Percentiles rank a stretch among this genome's conserved stretches.
phyloP scores from a whole-genome alignment of 2,797 vertebrate genomes.

The Saxicola maurus region DNA sequence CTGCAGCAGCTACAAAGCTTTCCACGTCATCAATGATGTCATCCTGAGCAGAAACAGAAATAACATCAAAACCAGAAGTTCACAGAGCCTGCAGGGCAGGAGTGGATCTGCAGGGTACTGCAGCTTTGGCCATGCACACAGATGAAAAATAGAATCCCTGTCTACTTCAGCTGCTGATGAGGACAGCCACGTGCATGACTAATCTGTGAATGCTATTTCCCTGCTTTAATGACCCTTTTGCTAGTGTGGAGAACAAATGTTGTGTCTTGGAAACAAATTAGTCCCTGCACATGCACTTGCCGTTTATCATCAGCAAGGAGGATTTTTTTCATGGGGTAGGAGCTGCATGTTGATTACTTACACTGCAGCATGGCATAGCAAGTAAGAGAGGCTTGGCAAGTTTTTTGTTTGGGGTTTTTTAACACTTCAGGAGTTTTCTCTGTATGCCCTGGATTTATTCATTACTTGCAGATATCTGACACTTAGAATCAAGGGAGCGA shows the following conservation, averaged over 20 bases:
- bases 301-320: not conserved
- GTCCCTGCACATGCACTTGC: not conserved
- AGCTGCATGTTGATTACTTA: not conserved
- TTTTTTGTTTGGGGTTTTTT: not conserved
- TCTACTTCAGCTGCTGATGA: not conserved
- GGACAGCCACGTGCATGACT: not conserved
- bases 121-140: not conserved
- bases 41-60: conserved; percentile 76
- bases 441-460: not conserved
- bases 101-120: not conserved
- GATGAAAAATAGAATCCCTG: not conserved
- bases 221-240: not conserved
- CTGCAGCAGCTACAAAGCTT: conserved; percentile 94
- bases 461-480: not conserved
- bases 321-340: not conserved
- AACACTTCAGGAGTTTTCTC: not conserved
- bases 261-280: not conserved
- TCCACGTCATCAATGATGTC: conserved; percentile 97
- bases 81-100: not conserved
- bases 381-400: not conserved
- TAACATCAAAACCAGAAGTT: not conserved
- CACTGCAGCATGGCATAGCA: not conserved
- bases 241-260: not conserved
- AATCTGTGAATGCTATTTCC: not conserved
- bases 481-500: not conserved